Evolutionary conservation across 2,797 vertebrate genomes (phyloP).

Genomic region (Anguilla pacifica): DNA sequence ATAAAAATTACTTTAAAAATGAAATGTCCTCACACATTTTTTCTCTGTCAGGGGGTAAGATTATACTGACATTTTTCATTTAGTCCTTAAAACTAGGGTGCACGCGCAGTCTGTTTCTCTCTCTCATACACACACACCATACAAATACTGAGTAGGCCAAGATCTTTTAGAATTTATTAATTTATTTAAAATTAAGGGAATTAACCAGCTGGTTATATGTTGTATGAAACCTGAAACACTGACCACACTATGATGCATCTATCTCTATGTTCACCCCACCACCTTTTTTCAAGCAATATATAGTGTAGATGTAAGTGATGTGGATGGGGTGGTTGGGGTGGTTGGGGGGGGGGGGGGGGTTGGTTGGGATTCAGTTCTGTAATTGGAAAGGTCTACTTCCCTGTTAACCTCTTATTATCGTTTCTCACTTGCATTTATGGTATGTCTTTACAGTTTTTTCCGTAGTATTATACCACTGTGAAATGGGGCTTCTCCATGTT

Average conservation of each 20-base stretch:
- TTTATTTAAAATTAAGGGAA: background rate
- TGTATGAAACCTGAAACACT: background rate
- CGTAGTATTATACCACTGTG: background rate
- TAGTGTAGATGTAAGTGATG: background rate
- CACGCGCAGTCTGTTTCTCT: background rate
- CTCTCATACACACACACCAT: slow-evolving; percentile 14
- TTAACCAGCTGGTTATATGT: background rate
- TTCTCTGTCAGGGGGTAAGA: background rate
- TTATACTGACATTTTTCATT: slow-evolving; percentile 3
- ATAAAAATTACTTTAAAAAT: slow-evolving; percentile 14
- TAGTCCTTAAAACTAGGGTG: background rate
- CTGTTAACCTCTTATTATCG: no score
- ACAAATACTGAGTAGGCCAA: background rate
- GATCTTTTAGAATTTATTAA: background rate
- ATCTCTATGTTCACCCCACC: background rate
- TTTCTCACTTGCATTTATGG: background rate
- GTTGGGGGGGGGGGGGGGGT: background rate
- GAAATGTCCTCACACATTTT: slow-evolving; percentile 10
- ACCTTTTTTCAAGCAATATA: background rate
- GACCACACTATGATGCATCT: background rate
- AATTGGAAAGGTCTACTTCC: background rate
- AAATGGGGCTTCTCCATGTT: slow-evolving; percentile 24
- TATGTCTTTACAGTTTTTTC: background rate
- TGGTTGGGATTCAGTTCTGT: background rate
- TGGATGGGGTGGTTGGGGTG: background rate